Base-by-base conservation (phyloP, 1,140 invertebrate genomes). In the Drosophila kepulauana region DNA sequence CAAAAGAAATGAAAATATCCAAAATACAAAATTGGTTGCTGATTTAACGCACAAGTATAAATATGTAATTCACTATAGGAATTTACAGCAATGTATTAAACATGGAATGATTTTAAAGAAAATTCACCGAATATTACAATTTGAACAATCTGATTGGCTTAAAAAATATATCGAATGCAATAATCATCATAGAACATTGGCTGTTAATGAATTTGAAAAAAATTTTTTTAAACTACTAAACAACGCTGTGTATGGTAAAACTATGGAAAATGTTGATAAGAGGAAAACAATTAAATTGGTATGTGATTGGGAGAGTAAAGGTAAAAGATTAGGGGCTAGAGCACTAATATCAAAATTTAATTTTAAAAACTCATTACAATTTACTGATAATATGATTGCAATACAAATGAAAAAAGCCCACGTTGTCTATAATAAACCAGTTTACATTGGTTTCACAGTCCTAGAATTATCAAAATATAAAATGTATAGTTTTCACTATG, bases 61-160 rank as follows among this genome's bases (percentile, higher is more conserved):
- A 33, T 94, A 94, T 90, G 77, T 93, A 46, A 91, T 94, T 43
- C 94, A 94, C 85, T 93, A 94, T 86, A 62, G 78, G 69, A 93
- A 93, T 81, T 91, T 94, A 38, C 84, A 94, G 90, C 93, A 93
- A 81, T 93, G 91, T 72, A n/a, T 94, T 20, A 54, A 91, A 57
- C 16, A 91, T 64, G 94, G 94, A 35, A 46, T 94, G 30, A 89
- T 84, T 75, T 59, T 94, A 58, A 93, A 65, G 41, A 94, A 94
- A 92, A 91, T 95, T 33, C 93, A 95, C 91, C 80, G 93, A 84
- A 86, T 94, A 59, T 82, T 94, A 75, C 75, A 92, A 91, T 94
- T 95, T 85, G 86, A 93, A 35, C 94, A 95, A 93, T 87, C 81
- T 41, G 20, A 73, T 66, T 94, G 93, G 93, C 75, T 94, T 30